A percentile compares a stretch with the other conserved stretches of the same genome.
These are phyloP conservation scores for Thamnaconus septentrionalis DNA, from an alignment of 2,113 vertebrate species.

Conservation along the genomic window DNA sequence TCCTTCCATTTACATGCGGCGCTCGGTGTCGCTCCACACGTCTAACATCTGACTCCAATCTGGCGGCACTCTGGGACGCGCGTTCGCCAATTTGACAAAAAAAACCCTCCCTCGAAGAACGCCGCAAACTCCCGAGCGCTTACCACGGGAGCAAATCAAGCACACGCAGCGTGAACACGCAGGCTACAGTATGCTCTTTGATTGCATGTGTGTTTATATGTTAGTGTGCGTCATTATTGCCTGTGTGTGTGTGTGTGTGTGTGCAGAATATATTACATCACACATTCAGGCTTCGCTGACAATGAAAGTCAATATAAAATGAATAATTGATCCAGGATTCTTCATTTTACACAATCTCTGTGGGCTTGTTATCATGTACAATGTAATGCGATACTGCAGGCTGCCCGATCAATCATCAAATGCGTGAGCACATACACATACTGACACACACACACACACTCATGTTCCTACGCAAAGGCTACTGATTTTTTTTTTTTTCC, in stretches of 20 bases:
- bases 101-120: constrained; percentile 15
- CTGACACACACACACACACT: constrained; percentile 11
- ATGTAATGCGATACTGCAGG: constrained; percentile 31
- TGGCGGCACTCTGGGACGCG: constrained; percentile 10
- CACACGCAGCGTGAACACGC: constrained; percentile 33
- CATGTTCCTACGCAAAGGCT: not conserved
- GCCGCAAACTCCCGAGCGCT: constrained; percentile 8
- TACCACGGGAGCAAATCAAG: constrained; percentile 42
- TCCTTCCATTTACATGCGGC: constrained; percentile 2
- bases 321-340: constrained; percentile 59
- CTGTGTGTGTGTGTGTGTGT: constrained; percentile 5
- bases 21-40: constrained; percentile 8
- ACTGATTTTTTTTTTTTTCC: constrained; percentile 2
- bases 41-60: constrained; percentile 53
- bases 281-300: constrained; percentile 9
- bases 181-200: constrained; percentile 27
- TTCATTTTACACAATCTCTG: constrained; percentile 53
- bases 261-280: constrained; percentile 42
- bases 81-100: constrained; percentile 46
- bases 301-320: constrained; percentile 54
- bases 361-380: constrained; percentile 41
- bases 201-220: constrained; percentile 13
- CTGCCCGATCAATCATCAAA: constrained; percentile 31
- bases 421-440: constrained; percentile 2
- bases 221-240: constrained; percentile 2